A percentile compares a stretch with the other conserved stretches of the same genome.
Evolutionary conservation across 2,888 invertebrate species (phyloP).

Genomic region (Drosophila fulvimacula): DNA sequence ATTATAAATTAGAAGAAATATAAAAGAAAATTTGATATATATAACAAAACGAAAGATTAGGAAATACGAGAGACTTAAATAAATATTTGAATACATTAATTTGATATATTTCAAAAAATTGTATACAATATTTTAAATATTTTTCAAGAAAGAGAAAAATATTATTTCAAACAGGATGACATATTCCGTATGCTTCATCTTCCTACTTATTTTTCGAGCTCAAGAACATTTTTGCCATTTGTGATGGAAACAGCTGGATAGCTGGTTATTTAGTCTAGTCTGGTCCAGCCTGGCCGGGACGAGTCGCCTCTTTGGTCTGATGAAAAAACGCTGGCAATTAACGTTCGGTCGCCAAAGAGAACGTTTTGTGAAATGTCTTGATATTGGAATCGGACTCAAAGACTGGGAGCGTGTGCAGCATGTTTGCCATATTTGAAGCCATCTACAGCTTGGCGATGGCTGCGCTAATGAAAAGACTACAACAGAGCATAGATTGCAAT

Average conservation of each 20-base stretch:
- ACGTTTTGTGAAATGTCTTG: constrained; percentile 25
- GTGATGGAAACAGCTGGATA: constrained; percentile 49
- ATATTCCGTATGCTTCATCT: not conserved
- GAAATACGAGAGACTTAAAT: no score
- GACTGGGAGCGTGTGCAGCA: constrained; percentile 27
- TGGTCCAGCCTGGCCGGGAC: constrained; percentile 12
- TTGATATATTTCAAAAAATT: no score
- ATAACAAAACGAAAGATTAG: no score
- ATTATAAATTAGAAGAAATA: no score
- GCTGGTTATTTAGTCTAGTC: constrained; percentile 36
- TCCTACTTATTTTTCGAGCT: not conserved
- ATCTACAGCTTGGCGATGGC: constrained; percentile 54
- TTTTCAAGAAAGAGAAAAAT: no score
- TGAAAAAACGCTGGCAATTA: constrained; percentile 61
- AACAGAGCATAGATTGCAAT: constrained; percentile 24
- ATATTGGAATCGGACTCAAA: constrained; percentile 22
- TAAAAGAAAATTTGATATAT: no score
- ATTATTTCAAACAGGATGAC: no score
- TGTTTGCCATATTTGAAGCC: constrained; percentile 69
- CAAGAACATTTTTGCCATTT: constrained; percentile 30
- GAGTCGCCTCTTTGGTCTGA: constrained; percentile 6
- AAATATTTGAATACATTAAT: no score
- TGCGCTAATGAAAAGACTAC: constrained; percentile 62
- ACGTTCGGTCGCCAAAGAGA: constrained; percentile 47
- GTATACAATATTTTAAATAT: no score